phyloP scores from a whole-genome alignment of 1,140 invertebrate species.

The Oppia nitens region DNA sequence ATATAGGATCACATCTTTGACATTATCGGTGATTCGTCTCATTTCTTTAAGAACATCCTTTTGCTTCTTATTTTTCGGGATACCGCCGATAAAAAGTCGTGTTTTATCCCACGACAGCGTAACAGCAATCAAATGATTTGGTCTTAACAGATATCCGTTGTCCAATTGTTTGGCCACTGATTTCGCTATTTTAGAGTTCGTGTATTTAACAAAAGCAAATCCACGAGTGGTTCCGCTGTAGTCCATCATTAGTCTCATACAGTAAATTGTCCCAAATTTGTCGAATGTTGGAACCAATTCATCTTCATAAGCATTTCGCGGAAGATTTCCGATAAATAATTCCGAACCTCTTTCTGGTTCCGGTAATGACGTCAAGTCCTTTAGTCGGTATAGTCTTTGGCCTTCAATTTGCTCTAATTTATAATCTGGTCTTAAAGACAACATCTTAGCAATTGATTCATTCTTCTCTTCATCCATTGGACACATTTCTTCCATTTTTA shows the following conservation, averaged over 20 bases:
- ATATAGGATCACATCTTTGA: slow-evolving; percentile 58
- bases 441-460: neutral
- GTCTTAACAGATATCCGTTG: slow-evolving; percentile 46
- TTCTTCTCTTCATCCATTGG: neutral
- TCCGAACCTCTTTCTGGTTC: slow-evolving; percentile 39
- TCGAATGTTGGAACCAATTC: slow-evolving; percentile 60
- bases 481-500: neutral
- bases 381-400: slow-evolving; percentile 41
- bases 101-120: slow-evolving; percentile 66
- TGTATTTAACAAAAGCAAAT: slow-evolving; percentile 60
- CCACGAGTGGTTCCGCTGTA: slow-evolving; percentile 60
- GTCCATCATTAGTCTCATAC: slow-evolving; percentile 63
- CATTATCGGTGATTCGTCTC: slow-evolving; percentile 44
- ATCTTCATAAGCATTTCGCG: slow-evolving; percentile 57
- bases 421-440: slow-evolving; percentile 28
- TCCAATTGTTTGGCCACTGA: slow-evolving; percentile 42
- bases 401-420: slow-evolving; percentile 47
- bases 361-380: slow-evolving; percentile 28
- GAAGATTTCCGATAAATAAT: slow-evolving; percentile 65
- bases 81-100: slow-evolving; percentile 58
- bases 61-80: slow-evolving; percentile 48
- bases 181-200: slow-evolving; percentile 39
- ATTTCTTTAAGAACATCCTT: slow-evolving; percentile 51
- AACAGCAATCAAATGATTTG: slow-evolving; percentile 47
- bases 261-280: slow-evolving; percentile 43